Evolutionary conservation across 2,888 invertebrate genomes (phyloP).

Genomic region (Flabesymbios commensalis): DNA sequence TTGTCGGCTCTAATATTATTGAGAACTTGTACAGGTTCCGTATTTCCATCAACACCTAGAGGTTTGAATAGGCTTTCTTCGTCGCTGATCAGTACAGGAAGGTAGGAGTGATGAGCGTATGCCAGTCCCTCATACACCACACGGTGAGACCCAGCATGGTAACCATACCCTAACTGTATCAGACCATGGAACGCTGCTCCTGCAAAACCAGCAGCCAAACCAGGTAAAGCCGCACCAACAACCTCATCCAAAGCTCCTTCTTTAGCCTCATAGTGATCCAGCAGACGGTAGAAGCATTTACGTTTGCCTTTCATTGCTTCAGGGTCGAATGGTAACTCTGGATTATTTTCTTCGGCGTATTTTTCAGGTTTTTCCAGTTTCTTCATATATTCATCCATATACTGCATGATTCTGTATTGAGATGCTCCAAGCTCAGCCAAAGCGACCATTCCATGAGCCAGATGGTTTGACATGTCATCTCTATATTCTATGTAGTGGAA

Average conservation of each 20-base stretch:
- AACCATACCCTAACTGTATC: slow-evolving; percentile 22
- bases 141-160: neutral
- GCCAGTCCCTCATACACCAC: slow-evolving; percentile 5
- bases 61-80: no score
- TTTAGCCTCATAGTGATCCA: neutral
- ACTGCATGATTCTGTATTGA: neutral
- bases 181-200: slow-evolving; percentile 17
- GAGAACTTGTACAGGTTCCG: slow-evolving; percentile 8
- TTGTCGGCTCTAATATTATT: neutral
- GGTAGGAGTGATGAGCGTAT: slow-evolving; percentile 13
- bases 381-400: neutral
- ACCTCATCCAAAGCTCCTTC: slow-evolving; percentile 4
- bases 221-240: slow-evolving; percentile 7
- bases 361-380: neutral
- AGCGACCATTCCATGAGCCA: neutral
- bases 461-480: neutral
- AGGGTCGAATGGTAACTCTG: no score
- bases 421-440: neutral
- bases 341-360: neutral
- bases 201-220: slow-evolving; percentile 7
- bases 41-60: no score
- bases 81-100: neutral
- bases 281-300: neutral
- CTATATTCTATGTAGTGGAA: neutral
- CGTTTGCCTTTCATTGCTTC: neutral